Base-by-base conservation (phyloP, 2,113 vertebrate species). In the Ptilonorhynchus violaceus region DNA sequence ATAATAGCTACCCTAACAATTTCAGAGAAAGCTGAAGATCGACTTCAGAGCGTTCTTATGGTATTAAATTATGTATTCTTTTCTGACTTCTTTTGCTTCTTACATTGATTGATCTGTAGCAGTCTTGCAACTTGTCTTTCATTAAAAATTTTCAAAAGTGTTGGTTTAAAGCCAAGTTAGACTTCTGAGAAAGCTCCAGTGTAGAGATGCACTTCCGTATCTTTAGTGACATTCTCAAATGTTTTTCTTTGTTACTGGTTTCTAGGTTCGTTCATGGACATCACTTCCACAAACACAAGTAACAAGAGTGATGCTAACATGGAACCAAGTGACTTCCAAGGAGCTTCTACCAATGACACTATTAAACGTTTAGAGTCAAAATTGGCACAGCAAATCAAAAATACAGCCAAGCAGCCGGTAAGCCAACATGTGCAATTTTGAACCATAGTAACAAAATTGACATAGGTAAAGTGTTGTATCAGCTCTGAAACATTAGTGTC, bases 331-430 rank as follows among this genome's bases (percentile, higher is more conserved):
- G 98, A 99, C 81, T 98, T 98, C 82, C 99, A 99, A 96, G 98
- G 99, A 94, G 96, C 98, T 96, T 96, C 98, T 80, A 99, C 98
- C 95, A 99, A 99, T 50, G 99, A 99, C 96, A 99, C 99, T 62
- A 99, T 99, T 97, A 99, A 99, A 97, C 99, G 99, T 83, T 98
- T 99, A 60, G 98, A 99, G 95, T 98, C 99, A 91, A 99, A 99
- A 98, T 96, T 99, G 89, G 93, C 98, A 6, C 98, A 98, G 88
- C 98, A 98, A 80, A 98, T 99, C 95, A 99, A 99, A 97, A 98
- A 98, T 39, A 97, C 98, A 94, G 96, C 97, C 74, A 98, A 98
- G 72, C 98, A 98, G 80, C 96, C 98, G 87, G 98, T 98, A 96
- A 97, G 98, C 52, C 63, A 90, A 13, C 2, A 0, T 4, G 1